phyloP scores from a whole-genome alignment of 2,113 vertebrate species.

The Oreotrochilus melanogaster region DNA sequence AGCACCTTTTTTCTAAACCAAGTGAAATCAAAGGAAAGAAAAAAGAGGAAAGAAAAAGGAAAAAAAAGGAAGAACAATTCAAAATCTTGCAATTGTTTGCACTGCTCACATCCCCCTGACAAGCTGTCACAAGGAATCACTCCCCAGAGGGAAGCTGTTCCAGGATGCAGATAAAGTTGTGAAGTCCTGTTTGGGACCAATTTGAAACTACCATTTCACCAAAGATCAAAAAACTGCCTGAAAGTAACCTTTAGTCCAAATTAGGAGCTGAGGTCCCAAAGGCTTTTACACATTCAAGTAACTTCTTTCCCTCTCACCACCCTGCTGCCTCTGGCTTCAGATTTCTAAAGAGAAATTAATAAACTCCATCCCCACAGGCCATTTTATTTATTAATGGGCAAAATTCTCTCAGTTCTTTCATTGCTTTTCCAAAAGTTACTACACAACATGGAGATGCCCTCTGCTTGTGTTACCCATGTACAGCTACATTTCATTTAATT shows the following conservation, averaged over 20 bases:
- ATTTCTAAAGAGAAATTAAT: neutral
- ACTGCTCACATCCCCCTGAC: neutral
- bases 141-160: neutral
- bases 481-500: conserved; percentile 23
- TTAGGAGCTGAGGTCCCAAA: neutral
- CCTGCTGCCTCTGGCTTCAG: neutral
- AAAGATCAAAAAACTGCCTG: neutral
- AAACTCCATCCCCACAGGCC: neutral
- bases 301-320: neutral
- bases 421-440: neutral
- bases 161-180: neutral
- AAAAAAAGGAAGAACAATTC: neutral
- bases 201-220: neutral
- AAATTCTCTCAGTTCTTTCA: neutral
- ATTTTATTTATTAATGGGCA: neutral
- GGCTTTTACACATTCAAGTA: neutral
- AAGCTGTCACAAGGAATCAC: neutral
- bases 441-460: neutral
- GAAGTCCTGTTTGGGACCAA: neutral
- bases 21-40: neutral
- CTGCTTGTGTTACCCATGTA: neutral
- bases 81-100: neutral
- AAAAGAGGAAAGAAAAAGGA: neutral
- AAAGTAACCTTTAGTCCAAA: neutral
- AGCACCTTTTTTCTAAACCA: neutral